phyloP scores from a whole-genome alignment of 2,888 invertebrate genomes.

The Aspidiotus rigidus region DNA sequence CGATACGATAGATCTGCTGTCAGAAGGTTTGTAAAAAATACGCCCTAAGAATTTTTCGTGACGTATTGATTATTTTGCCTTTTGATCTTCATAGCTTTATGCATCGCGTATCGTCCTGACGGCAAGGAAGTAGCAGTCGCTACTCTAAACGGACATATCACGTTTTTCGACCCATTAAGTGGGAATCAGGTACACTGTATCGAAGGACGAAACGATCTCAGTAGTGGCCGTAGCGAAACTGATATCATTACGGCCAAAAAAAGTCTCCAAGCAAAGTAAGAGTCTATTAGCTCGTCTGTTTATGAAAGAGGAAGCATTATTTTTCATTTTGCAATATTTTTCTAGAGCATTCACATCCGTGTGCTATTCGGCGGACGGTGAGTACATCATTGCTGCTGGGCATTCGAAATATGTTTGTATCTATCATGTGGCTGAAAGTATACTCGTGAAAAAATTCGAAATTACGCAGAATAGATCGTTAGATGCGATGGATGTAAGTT shows the following conservation, averaged over 20 bases:
- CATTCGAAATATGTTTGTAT: slow-evolving; percentile 91
- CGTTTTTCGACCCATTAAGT: slow-evolving; percentile 64
- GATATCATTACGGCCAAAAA: slow-evolving; percentile 83
- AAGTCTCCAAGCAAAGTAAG: slow-evolving; percentile 73
- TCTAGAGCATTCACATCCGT: slow-evolving; percentile 80
- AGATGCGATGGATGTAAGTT: slow-evolving; percentile 82
- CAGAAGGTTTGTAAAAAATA: slow-evolving; percentile 49
- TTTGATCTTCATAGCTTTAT: slow-evolving; percentile 50
- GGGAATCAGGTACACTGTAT: slow-evolving; percentile 65
- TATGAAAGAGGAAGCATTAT: neutral
- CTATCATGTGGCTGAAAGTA: slow-evolving; percentile 71
- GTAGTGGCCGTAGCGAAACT: slow-evolving; percentile 68
- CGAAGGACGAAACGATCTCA: slow-evolving; percentile 83
- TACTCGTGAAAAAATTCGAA: slow-evolving; percentile 84
- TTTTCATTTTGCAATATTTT: neutral
- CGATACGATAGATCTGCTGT: slow-evolving; percentile 66
- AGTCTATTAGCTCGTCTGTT: neutral
- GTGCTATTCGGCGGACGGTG: slow-evolving; percentile 90
- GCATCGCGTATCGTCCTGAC: slow-evolving; percentile 77
- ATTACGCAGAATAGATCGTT: slow-evolving; percentile 90
- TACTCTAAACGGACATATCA: slow-evolving; percentile 76
- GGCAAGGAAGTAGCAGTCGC: slow-evolving; percentile 89
- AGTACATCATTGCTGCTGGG: slow-evolving; percentile 81
- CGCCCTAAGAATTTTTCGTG: neutral
- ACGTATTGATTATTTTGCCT: neutral